Conservation (phyloP, 2,888 invertebrate species). For the Netelia inedita region DNA sequence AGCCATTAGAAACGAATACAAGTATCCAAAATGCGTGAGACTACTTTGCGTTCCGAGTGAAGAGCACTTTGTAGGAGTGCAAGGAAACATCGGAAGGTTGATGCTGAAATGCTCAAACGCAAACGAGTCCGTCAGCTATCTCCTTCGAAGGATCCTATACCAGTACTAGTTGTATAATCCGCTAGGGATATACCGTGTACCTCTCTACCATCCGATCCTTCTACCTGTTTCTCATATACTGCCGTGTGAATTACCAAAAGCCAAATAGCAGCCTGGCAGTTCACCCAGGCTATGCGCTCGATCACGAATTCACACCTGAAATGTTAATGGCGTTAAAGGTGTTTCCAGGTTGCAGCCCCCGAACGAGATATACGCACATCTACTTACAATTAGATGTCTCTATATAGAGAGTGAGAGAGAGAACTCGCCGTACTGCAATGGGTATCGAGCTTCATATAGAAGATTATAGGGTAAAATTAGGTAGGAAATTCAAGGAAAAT, state of each 20-base stretch:
- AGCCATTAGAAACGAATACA: constrained; percentile 20
- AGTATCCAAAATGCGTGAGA: constrained; percentile 24
- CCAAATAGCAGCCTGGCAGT: constrained; percentile 21
- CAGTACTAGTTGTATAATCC: constrained; percentile 54
- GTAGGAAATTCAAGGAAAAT: background rate
- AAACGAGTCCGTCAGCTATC: constrained; percentile 57
- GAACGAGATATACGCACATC: background rate
- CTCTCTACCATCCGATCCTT: constrained; percentile 41
- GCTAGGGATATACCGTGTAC: constrained; percentile 51
- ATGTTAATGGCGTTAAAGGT: constrained; percentile 81
- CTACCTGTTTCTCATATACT: constrained; percentile 14
- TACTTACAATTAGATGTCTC: background rate
- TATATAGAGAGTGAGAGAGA: background rate
- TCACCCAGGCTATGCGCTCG: constrained; percentile 63
- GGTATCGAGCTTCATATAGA: background rate
- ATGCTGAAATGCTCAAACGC: constrained; percentile 43
- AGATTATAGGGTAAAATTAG: background rate
- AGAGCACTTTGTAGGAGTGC: constrained; percentile 57
- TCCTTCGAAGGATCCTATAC: constrained; percentile 4
- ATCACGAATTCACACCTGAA: constrained; percentile 74
- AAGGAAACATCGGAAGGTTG: constrained; percentile 31
- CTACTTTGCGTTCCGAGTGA: constrained; percentile 45
- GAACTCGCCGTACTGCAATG: background rate
- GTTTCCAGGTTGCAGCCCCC: constrained; percentile 74
- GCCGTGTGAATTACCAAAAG: constrained; percentile 45